A percentile compares a stretch with the other conserved stretches of the same genome.
phyloP scores from a whole-genome alignment of 2,113 vertebrate species.

The Progne subis region DNA sequence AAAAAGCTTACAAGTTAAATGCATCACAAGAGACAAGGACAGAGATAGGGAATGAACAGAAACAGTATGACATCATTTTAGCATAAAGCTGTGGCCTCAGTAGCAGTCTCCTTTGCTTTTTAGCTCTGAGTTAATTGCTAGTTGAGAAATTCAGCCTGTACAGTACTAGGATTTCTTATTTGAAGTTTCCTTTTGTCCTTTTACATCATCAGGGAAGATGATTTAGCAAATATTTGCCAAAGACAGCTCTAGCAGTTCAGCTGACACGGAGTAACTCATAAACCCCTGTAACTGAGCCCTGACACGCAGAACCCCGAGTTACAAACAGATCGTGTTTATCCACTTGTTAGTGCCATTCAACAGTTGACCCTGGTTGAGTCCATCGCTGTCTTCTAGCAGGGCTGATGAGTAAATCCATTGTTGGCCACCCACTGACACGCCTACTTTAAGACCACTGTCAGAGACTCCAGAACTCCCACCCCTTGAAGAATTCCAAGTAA shows the following conservation, averaged over 20 bases:
- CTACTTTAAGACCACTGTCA: background rate
- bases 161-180: background rate
- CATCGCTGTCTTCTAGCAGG: background rate
- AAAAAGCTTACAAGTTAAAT: background rate
- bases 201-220: background rate
- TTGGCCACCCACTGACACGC: background rate
- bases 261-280: background rate
- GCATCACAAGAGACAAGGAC: background rate
- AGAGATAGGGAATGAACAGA: background rate
- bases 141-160: background rate
- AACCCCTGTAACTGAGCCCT: slow-evolving; percentile 35
- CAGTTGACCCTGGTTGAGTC: background rate
- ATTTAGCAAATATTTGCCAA: slow-evolving; percentile 13
- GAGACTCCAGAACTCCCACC: background rate
- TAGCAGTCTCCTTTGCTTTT: background rate
- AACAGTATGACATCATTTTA: background rate
- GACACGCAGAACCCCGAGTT: background rate
- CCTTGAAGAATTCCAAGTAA: background rate
- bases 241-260: slow-evolving; percentile 17
- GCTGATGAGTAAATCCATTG: background rate
- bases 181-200: background rate
- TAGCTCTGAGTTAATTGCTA: background rate
- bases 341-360: slow-evolving; percentile 55
- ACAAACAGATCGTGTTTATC: slow-evolving; percentile 45
- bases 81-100: background rate